Conservation (phyloP, 2,797 vertebrate genomes). For the Heterohyrax brucei region DNA sequence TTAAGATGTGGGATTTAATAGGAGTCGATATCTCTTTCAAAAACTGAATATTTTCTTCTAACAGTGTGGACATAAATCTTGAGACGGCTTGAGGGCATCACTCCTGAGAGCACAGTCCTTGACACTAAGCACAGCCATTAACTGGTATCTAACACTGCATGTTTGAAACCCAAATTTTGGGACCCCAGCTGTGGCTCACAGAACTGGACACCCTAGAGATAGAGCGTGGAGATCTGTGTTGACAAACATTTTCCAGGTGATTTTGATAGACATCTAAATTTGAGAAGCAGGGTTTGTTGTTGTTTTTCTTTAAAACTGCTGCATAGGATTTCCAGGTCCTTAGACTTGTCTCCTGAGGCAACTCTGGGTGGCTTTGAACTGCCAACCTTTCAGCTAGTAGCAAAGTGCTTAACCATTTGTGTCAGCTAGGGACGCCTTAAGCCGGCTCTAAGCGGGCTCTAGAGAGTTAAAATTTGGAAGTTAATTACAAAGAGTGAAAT, state of each 20-base stretch:
- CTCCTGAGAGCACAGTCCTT: not conserved
- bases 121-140: not conserved
- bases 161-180: not conserved
- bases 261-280: not conserved
- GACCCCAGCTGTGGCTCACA: no score
- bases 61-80: not conserved
- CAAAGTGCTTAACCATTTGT: no score
- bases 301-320: no score
- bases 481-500: not conserved
- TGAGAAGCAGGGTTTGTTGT: not conserved
- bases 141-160: not conserved
- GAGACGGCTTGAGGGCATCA: not conserved
- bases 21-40: not conserved
- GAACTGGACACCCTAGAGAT: no score
- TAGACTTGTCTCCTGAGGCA: no score
- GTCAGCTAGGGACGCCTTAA: no score
- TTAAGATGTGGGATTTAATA: not conserved
- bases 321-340: no score
- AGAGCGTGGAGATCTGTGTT: not conserved
- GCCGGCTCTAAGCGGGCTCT: no score
- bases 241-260: not conserved
- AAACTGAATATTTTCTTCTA: conserved; percentile 33
- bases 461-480: conserved; percentile 51
- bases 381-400: no score
- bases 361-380: no score